A percentile compares a stretch with the other conserved stretches of the same genome.
These are phyloP conservation scores for Indicator indicator DNA, from an alignment of 2,113 vertebrate species.

Conservation along the genomic window DNA sequence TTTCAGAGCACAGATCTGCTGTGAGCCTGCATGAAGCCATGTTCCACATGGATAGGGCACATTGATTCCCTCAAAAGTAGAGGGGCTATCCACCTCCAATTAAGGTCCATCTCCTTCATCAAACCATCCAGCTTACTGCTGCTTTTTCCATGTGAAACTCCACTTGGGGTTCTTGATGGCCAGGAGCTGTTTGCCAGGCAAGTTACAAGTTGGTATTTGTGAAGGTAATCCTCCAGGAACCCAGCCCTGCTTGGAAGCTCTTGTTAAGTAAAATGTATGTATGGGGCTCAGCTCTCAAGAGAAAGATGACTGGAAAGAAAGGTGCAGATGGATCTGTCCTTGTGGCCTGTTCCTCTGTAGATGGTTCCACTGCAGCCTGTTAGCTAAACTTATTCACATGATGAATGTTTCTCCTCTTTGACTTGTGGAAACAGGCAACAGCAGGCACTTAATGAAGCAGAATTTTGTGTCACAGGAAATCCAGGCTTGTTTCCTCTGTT, in stretches of 20 bases:
- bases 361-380: background rate
- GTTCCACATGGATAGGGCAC: background rate
- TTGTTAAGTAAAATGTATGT: background rate
- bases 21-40: background rate
- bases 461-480: background rate
- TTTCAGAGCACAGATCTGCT: background rate
- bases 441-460: background rate
- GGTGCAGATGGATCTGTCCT: background rate
- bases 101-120: background rate
- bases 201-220: background rate
- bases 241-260: background rate
- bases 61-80: background rate
- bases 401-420: constrained; percentile 13
- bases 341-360: background rate
- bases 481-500: background rate
- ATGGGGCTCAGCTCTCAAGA: background rate
- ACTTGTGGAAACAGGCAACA: background rate
- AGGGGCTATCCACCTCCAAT: background rate
- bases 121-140: background rate
- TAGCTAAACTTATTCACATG: background rate
- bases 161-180: background rate
- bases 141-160: background rate
- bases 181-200: background rate
- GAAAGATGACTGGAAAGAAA: background rate
- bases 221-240: background rate